Conservation (phyloP, 2,888 invertebrate genomes). For the Sialis fuliginosa region DNA sequence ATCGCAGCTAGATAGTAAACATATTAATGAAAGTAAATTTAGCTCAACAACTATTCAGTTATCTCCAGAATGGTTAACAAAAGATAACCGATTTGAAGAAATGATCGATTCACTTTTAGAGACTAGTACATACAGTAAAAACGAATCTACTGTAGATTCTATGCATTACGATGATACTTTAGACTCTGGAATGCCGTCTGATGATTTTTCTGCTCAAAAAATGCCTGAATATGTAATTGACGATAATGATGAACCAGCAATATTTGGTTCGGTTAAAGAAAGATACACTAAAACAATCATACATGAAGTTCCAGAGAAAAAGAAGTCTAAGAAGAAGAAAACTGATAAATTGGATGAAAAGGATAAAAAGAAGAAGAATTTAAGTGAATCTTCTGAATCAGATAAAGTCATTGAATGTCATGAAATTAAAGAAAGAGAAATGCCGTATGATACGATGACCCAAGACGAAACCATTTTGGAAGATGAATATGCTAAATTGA, state of each 20-base stretch:
- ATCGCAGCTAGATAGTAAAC: not conserved
- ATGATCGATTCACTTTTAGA: not conserved
- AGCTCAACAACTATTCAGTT: not conserved
- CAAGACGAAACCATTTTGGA: not conserved
- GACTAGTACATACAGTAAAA: not conserved
- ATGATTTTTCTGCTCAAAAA: not conserved
- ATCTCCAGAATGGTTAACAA: not conserved
- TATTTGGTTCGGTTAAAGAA: conserved; percentile 44
- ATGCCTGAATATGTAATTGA: not conserved
- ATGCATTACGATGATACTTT: not conserved
- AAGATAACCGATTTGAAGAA: not conserved
- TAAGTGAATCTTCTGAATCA: not conserved
- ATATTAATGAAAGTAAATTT: not conserved
- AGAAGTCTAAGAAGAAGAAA: not conserved
- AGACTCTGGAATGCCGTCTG: not conserved
- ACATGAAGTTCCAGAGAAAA: not conserved
- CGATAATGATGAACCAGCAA: conserved; percentile 30
- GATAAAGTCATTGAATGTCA: not conserved
- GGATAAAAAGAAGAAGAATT: not conserved
- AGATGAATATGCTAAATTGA: not conserved
- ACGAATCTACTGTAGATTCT: not conserved
- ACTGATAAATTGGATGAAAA: not conserved
- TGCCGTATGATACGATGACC: not conserved
- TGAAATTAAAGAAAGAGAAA: no score
- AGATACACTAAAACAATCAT: conserved; percentile 19